These are phyloP conservation scores for Stratiomys singularior DNA, from an alignment of 2,888 invertebrate species.

Conservation along the genomic window DNA sequence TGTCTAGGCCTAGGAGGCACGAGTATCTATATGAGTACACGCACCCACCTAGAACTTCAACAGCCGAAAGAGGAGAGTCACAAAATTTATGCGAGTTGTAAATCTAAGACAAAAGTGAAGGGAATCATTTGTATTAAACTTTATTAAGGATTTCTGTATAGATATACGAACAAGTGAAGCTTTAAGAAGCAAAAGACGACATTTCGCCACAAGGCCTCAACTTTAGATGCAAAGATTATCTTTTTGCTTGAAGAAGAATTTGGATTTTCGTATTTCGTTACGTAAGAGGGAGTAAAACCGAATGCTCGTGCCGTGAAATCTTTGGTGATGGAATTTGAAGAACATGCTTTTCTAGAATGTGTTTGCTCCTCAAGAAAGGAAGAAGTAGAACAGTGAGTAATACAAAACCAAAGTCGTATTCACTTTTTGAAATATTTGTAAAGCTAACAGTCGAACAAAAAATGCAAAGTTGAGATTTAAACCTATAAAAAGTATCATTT, in stretches of 20 bases:
- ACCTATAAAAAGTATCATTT: too few species aligned
- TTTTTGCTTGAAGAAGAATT: conserved; percentile 7
- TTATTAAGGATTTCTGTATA: conserved; percentile 39
- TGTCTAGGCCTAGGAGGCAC: neutral
- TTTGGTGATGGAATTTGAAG: conserved; percentile 23
- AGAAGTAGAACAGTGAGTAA: too few species aligned
- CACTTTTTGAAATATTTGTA: too few species aligned
- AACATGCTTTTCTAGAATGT: conserved; percentile 8
- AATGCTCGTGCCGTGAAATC: neutral
- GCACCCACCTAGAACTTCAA: neutral
- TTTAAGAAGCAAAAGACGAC: conserved; percentile 21
- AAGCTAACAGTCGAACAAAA: too few species aligned
- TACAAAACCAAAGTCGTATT: too few species aligned
- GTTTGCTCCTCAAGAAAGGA: neutral
- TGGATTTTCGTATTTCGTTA: neutral
- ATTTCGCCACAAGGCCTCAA: conserved; percentile 40
- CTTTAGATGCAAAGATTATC: conserved; percentile 43
- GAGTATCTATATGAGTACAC: neutral
- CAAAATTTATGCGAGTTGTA: conserved; percentile 43
- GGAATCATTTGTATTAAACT: conserved; percentile 44
- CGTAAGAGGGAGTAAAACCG: neutral
- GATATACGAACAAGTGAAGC: conserved; percentile 32
- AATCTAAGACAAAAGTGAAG: conserved; percentile 43
- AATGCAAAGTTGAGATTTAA: too few species aligned
- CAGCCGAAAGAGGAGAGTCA: neutral